phyloP scores from a whole-genome alignment of 2,797 vertebrate genomes.

The Periophthalmus magnuspinnatus region DNA sequence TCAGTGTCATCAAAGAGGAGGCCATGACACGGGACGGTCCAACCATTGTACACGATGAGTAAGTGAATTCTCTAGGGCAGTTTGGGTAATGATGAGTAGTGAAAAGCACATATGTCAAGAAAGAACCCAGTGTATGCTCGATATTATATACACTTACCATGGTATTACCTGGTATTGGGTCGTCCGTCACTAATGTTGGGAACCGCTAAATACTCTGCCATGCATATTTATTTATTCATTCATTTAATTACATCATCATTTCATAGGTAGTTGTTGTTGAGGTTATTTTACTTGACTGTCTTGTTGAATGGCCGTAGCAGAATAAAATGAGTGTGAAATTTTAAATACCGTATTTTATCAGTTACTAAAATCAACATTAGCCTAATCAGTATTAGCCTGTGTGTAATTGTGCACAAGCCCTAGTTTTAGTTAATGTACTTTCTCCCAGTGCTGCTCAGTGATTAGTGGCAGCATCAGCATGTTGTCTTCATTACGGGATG shows the following conservation, averaged over 20 bases:
- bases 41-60: constrained; percentile 98
- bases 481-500: constrained; percentile 8
- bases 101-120: too few species aligned
- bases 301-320: too few species aligned
- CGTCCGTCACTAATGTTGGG: neutral
- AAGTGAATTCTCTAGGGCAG: constrained; percentile 18
- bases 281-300: neutral
- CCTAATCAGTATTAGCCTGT: constrained; percentile 11
- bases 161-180: neutral
- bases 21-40: constrained; percentile 96
- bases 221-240: neutral
- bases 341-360: constrained; percentile 4
- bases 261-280: neutral
- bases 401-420: constrained; percentile 11
- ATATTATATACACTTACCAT: neutral
- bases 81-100: too few species aligned
- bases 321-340: neutral
- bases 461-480: constrained; percentile 22
- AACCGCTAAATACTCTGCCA: neutral
- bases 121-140: too few species aligned
- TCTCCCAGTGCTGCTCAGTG: constrained; percentile 28
- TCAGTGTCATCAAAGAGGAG: constrained; percentile 99
- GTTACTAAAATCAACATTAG: constrained; percentile 5
- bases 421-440: constrained; percentile 23
- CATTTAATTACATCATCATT: neutral